Base-by-base conservation (phyloP, 2,797 vertebrate species). In the Sebastiscus tertius region DNA sequence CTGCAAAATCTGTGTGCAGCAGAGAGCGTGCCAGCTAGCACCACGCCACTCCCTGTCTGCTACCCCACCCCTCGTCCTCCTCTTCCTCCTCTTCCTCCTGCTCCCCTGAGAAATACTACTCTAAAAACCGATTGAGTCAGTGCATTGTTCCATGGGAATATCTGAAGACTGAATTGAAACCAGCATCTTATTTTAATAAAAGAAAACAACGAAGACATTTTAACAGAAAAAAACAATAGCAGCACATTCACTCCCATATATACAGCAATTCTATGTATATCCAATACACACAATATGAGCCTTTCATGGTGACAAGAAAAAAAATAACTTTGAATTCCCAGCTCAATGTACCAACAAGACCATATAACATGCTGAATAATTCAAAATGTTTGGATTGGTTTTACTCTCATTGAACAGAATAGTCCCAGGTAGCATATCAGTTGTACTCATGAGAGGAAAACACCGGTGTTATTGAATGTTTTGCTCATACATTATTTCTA, bases 351-450 rank as follows among this genome's bases (percentile, higher is more conserved):
- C 33, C 64, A 72, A 36, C 56, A 26, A 33, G 9, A 24, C 36
- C 66, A 81, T 63, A 65, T 60, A 73, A 62, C 75, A 68, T n/a
- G 14, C 55, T 92, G 55, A 92, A 92, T 92, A 91, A 92, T 92
- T 90, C 3, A 89, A 73, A 82, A 14, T 82, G 87, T 88, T 84
- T 83, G 70, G 70, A 87, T 71, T 80, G 67, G 59, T 77, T 81
- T 75, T 56, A 16, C 72, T 73, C n/a, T 59, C 75, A 84, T 80
- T 72, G 83, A 89, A 27, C 66, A 42, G 31, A 83, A 77, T 65
- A 77, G 46, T 87, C 63, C 59, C 77, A 67, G 68, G 83, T 87
- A 79, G 68, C 83, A 77, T 65, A 83, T 83, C n/a, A 52, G 55
- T 92, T 83, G 81, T 27, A 72, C 70, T 71, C 58, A 11, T 11